Conservation (phyloP, 1,140 invertebrate genomes). For the Himalopsyche phryganea region DNA sequence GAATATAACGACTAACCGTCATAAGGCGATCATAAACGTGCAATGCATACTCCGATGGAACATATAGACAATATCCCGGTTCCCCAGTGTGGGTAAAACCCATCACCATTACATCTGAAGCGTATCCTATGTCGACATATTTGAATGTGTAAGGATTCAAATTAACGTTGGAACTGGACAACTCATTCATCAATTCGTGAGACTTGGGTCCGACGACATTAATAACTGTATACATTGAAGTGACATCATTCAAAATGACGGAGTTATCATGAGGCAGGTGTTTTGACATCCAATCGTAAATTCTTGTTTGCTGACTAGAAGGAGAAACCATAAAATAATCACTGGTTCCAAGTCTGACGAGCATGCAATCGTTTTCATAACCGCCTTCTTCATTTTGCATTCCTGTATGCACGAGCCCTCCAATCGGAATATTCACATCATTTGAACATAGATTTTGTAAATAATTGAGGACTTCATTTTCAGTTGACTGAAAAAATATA, state of each 20-base stretch:
- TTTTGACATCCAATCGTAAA: constrained; percentile 69
- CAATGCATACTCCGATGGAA: constrained; percentile 75
- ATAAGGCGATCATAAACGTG: constrained; percentile 76
- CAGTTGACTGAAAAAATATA: constrained; percentile 49
- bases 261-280: constrained; percentile 63
- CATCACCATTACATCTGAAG: constrained; percentile 74
- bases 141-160: constrained; percentile 74
- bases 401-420: constrained; percentile 72
- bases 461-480: constrained; percentile 63
- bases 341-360: constrained; percentile 67
- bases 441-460: constrained; percentile 75
- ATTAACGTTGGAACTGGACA: constrained; percentile 68
- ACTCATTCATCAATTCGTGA: constrained; percentile 64
- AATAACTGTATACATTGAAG: constrained; percentile 79
- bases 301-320: constrained; percentile 75
- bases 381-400: constrained; percentile 79
- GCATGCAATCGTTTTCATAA: constrained; percentile 79
- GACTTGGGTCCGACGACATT: constrained; percentile 82
- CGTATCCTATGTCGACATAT: constrained; percentile 72
- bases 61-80: constrained; percentile 77
- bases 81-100: constrained; percentile 80
- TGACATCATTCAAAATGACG: constrained; percentile 70
- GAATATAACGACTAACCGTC: constrained; percentile 39
- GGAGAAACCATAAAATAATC: constrained; percentile 83
- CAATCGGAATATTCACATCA: constrained; percentile 70